Conservation (phyloP, 2,888 invertebrate species). For the Pheosia gnoma region DNA sequence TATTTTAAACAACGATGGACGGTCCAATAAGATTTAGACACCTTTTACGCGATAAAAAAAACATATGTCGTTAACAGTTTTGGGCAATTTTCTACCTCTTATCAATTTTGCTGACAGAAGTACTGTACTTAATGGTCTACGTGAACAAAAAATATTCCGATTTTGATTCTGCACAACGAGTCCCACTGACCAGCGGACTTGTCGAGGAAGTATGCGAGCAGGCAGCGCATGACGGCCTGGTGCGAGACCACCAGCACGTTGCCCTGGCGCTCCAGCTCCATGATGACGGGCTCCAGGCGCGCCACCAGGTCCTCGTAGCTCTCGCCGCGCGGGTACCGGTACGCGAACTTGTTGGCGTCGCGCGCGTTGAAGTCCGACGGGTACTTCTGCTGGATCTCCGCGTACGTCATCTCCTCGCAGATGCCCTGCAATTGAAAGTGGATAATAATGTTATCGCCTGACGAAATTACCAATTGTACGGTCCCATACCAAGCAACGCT, state of each 20-base stretch:
- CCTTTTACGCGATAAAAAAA: too few relatives aligned
- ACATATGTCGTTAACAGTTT: too few relatives aligned
- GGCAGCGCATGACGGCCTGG: conserved; percentile 97
- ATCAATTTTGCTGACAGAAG: too few relatives aligned
- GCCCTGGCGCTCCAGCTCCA: conserved; percentile 98
- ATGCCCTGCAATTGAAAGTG: conserved; percentile 88
- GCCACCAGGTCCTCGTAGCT: conserved; percentile 99
- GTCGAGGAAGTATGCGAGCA: conserved; percentile 98
- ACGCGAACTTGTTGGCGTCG: conserved; percentile 98
- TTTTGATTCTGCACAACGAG: too few relatives aligned
- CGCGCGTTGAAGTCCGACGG: conserved; percentile 98
- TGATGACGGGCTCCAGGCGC: conserved; percentile 98
- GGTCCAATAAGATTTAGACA: too few relatives aligned
- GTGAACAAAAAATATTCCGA: too few relatives aligned
- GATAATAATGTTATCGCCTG: too few relatives aligned
- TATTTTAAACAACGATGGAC: too few relatives aligned
- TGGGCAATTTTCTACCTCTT: too few relatives aligned
- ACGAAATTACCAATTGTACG: too few relatives aligned
- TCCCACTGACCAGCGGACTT: conserved; percentile 90
- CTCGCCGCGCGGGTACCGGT: conserved; percentile 93
- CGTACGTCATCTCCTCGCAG: conserved; percentile 99
- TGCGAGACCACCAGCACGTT: conserved; percentile 98
- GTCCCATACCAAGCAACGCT: too few relatives aligned
- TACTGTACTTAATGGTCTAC: too few relatives aligned
- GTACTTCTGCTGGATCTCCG: conserved; percentile 96